Conservation (phyloP, 2,888 invertebrate species). For the Cyrtodaria siliqua region DNA sequence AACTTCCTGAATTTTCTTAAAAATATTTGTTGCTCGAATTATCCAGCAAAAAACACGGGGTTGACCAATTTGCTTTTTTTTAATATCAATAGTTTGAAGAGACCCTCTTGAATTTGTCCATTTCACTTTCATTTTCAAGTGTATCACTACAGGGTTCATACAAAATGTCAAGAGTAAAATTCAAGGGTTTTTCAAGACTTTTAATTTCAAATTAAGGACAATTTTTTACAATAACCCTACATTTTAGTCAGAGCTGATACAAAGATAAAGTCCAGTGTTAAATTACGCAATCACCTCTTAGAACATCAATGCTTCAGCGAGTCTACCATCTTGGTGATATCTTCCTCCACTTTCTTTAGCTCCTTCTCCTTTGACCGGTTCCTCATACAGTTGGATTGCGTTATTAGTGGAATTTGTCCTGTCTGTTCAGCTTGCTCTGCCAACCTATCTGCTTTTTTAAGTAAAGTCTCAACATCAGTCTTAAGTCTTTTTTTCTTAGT, state of each 20-base stretch:
- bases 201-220: background rate
- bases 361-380: conserved; percentile 9
- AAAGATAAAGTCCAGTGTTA: no score
- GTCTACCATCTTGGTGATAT: no score
- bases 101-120: no score
- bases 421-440: conserved; percentile 6
- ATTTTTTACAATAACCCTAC: no score
- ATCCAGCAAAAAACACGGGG: no score
- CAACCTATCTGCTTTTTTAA: background rate
- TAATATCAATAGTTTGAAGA: no score
- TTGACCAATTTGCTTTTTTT: no score
- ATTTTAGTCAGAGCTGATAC: no score
- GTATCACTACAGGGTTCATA: background rate
- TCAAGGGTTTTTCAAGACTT: background rate
- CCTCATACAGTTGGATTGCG: conserved; percentile 8
- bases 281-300: no score
- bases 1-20: no score
- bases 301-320: background rate
- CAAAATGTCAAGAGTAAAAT: background rate
- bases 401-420: conserved; percentile 3
- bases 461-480: background rate
- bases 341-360: background rate
- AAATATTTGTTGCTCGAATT: no score
- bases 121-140: no score
- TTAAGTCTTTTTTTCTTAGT: conserved; percentile 2